Base-by-base conservation (phyloP, 2,888 invertebrate genomes). In the Drosophila nr. perissopoda region DNA sequence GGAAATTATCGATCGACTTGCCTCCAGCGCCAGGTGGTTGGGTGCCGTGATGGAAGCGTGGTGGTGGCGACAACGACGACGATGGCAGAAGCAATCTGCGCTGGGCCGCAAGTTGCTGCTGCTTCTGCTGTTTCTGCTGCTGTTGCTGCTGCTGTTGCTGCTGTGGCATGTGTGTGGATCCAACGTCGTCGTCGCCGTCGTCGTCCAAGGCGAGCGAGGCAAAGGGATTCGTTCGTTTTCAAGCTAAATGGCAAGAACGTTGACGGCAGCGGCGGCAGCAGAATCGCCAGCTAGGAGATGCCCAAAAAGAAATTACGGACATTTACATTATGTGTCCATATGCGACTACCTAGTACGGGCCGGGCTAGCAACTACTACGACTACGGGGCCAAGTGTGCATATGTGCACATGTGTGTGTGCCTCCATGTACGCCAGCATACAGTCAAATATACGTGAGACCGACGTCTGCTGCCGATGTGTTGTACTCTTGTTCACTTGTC, bases 1-100 rank as follows among this genome's bases (percentile, higher is more conserved):
- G 92, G 92, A 92, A 92, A 92, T 92, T 92, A 93, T 93, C 92
- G 92, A 92, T 93, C 92, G 92, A 92, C 89, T 89, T 89, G 91
- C 92, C 91, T 92, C 91, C 86, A 89, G 88, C 88, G 90, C 91
- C 90, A 90, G 91, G 87, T 91, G 91, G 90, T 91, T 85, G 89
- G 89, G 83, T 85, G 82, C 85, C 79, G 79, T 84, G 82, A 87
- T 88, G 85, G 76, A 90, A 82, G 76, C 86, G 81, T 81, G 79
- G 83, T 70, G 86, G 79, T 74, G 73, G 75, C 83, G 83, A 66
- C 73, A 54, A 65, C 81, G 48, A 69, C 74, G 71, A 78, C 79
- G 79, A 76, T 48, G 80, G 84, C 84, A 87, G 88, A 85, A 88
- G 86, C 84, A 88, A 85, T 88, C 84, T 88, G 86, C 88, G 81